Conservation (phyloP, 2,888 invertebrate species). For the Dryomyza anilis region DNA sequence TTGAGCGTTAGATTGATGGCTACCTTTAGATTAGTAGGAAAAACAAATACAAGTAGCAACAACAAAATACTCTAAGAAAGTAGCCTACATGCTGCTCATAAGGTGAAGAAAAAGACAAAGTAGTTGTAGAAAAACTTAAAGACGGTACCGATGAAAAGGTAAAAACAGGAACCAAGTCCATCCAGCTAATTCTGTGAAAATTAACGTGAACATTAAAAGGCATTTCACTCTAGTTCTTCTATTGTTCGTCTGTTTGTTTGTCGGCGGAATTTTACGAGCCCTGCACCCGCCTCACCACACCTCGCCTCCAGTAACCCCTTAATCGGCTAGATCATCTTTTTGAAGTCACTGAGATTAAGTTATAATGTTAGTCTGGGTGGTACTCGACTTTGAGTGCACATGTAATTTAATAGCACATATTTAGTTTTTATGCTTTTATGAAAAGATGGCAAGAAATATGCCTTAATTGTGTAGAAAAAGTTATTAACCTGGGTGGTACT, state of each 20-base stretch:
- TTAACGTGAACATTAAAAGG: constrained; percentile 6
- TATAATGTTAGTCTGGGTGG: constrained; percentile 6
- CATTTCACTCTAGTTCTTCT: not conserved
- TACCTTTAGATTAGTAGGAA: not conserved
- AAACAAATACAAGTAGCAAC: not conserved
- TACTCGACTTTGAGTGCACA: not conserved
- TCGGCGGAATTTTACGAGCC: not conserved
- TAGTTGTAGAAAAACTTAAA: not conserved
- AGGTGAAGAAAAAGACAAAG: not conserved
- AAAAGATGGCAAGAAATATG: not conserved
- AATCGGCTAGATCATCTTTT: constrained; percentile 7
- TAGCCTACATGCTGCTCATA: not conserved
- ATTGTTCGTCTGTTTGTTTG: not conserved
- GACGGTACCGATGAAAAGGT: not conserved
- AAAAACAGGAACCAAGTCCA: not conserved
- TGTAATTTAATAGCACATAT: not conserved
- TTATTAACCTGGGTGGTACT: no score
- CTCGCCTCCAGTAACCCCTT: not conserved
- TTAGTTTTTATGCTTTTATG: not conserved
- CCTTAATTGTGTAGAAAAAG: not conserved
- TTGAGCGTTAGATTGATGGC: not conserved
- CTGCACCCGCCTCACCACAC: not conserved
- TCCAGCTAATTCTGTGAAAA: constrained; percentile 1
- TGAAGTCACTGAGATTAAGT: constrained; percentile 6
- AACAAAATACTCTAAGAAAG: not conserved